Evolutionary conservation across 2,888 invertebrate species (phyloP).

Genomic region (Psylliodes chrysocephalus): DNA sequence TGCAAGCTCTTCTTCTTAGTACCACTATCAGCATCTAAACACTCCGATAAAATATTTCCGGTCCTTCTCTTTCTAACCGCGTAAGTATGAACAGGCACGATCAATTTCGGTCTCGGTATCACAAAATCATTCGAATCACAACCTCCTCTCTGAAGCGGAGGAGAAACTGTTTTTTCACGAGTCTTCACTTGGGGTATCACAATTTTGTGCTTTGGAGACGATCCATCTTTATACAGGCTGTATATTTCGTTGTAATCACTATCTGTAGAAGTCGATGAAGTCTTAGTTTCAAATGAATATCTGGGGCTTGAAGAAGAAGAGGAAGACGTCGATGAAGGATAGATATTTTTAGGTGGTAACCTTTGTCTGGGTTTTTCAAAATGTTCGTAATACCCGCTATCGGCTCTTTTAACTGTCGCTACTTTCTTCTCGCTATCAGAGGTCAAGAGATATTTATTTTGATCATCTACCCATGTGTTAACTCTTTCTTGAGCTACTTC

Average conservation of each 20-base stretch:
- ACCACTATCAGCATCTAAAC: conserved; percentile 42
- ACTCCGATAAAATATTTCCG: conserved; percentile 68
- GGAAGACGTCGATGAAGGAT: conserved; percentile 51
- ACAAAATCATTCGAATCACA: conserved; percentile 70
- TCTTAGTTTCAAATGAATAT: conserved; percentile 33
- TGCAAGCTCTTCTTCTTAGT: conserved; percentile 23
- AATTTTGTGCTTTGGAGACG: conserved; percentile 35
- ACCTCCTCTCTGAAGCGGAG: conserved; percentile 30
- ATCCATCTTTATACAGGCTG: conserved; percentile 57
- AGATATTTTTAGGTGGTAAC: conserved; percentile 59
- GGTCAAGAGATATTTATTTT: conserved; percentile 56
- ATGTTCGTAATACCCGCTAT: conserved; percentile 60
- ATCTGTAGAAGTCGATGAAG: conserved; percentile 22
- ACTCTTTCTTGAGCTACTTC: conserved; percentile 50
- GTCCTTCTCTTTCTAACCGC: conserved; percentile 82
- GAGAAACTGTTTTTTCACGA: conserved; percentile 34
- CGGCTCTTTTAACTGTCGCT: conserved; percentile 52
- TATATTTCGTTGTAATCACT: conserved; percentile 48
- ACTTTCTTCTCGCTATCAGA: conserved; percentile 32
- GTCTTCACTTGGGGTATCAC: conserved; percentile 33
- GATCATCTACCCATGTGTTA: conserved; percentile 61
- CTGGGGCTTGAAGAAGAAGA: conserved; percentile 30
- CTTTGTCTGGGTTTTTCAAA: conserved; percentile 60
- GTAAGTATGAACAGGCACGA: conserved; percentile 89
- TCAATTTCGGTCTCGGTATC: conserved; percentile 86